These are phyloP conservation scores for Sminthurides aquaticus DNA, from an alignment of 2,888 invertebrate species.

Conservation along the genomic window DNA sequence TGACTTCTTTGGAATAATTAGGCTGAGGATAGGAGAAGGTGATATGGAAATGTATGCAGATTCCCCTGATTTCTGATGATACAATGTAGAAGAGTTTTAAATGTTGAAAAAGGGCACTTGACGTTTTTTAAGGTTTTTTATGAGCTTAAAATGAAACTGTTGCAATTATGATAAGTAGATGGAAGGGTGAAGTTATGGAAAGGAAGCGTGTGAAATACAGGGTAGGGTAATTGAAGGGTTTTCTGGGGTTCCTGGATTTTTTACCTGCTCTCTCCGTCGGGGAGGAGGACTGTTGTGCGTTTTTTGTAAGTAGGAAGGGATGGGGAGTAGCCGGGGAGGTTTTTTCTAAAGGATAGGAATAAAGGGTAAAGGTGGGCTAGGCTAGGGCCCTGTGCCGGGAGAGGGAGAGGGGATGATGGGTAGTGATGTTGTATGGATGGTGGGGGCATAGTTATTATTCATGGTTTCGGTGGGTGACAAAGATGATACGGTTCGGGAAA, in stretches of 20 bases:
- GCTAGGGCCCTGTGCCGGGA: too few relatives aligned
- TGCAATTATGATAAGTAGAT: constrained; percentile 5
- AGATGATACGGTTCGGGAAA: neutral
- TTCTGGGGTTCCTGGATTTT: neutral
- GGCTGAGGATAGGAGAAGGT: neutral
- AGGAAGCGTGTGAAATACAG: constrained; percentile 7
- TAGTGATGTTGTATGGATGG: neutral
- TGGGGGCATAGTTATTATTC: neutral
- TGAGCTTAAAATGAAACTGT: neutral
- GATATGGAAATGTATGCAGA: neutral
- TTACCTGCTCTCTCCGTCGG: too few relatives aligned
- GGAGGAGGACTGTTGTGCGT: neutral
- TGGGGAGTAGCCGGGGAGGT: neutral
- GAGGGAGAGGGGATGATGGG: neutral
- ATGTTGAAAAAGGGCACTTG: neutral
- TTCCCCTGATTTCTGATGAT: neutral
- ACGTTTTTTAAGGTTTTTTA: constrained; percentile 4
- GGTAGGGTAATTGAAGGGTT: constrained; percentile 1
- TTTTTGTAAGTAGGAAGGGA: neutral
- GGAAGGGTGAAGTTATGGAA: neutral
- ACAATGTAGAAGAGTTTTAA: constrained; percentile 4
- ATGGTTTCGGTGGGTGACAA: neutral
- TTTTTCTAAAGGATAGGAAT: neutral
- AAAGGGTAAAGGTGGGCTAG: neutral
- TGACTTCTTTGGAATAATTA: neutral